Evolutionary conservation across 2,888 invertebrate genomes (phyloP), one percentile per base, ranked within the genome.

Genomic region (Corythucha ciliata): DNA sequence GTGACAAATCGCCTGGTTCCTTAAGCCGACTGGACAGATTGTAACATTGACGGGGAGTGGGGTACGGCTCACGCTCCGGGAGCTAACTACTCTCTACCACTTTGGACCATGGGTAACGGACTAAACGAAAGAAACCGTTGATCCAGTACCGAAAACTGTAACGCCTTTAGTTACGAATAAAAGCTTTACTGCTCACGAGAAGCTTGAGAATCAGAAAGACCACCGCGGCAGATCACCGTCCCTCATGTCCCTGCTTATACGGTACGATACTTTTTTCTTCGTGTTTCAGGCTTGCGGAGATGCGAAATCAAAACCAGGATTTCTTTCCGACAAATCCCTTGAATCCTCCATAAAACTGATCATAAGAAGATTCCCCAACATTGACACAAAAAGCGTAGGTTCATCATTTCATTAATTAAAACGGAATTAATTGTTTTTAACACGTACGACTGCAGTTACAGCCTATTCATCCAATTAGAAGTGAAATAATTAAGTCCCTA

Each of bases 291-390:
- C 96, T 51, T 92, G 96, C 66, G 91, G 92, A 14, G 97, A 96
- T 73, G 85, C 94, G 2, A 97, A 99, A 72, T 96, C 94, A 0
- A 97, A 97, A 68, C 98, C 98, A 6, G 84, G 87, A 0, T 98
- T 98, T 67, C 73, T 99, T 1, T 92, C 93, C 0, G 98, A 99
- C 67, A 97, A 97, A 69, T 83, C 83, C n/a, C 74, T 98, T 62
- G 98, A 99, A 67, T 88, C 91, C 1, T 88, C 92, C 1, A 92
- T 97, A 49, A 94, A 94, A 68, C 86, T 85, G 57, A 91, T 99
- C 63, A 85, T 93, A 1, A 79, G 92, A 65, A 80, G 90, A 65
- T 98, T 99, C 67, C 98, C 98, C 2, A 88, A 87, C 61, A 85
- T 96, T 61, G 98, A 98, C 70, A 78, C 87, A 2, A 93, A 94